phyloP scores from a whole-genome alignment of 2,888 invertebrate genomes.

The Cephonodes hylas region DNA sequence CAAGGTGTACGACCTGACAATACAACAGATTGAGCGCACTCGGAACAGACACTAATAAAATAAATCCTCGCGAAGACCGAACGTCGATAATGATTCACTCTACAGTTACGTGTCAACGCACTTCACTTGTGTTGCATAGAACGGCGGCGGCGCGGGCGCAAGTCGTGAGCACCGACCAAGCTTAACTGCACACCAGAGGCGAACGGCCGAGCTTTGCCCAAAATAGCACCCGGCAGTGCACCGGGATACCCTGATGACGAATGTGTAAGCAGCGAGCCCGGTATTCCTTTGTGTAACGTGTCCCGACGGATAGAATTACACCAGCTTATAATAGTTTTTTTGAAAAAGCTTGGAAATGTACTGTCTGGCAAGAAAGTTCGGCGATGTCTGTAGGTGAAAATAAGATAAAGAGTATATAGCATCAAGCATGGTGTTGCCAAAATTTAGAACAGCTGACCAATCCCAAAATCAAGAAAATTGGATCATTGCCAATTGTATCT shows the following conservation, averaged over 20 bases:
- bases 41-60: slow-evolving; percentile 65
- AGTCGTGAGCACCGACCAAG: slow-evolving; percentile 64
- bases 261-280: slow-evolving; percentile 47
- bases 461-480: slow-evolving; percentile 61
- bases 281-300: slow-evolving; percentile 55
- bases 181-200: slow-evolving; percentile 65
- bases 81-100: slow-evolving; percentile 71
- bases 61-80: slow-evolving; percentile 52
- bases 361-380: slow-evolving; percentile 38
- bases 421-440: slow-evolving; percentile 69
- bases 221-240: slow-evolving; percentile 79
- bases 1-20: slow-evolving; percentile 68
- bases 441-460: slow-evolving; percentile 51
- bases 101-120: slow-evolving; percentile 79
- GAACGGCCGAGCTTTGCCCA: slow-evolving; percentile 68
- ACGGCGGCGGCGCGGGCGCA: slow-evolving; percentile 53
- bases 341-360: slow-evolving; percentile 25
- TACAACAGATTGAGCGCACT: slow-evolving; percentile 58
- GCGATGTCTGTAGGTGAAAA: slow-evolving; percentile 67
- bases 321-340: slow-evolving; percentile 14
- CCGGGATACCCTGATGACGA: slow-evolving; percentile 70
- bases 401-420: slow-evolving; percentile 54
- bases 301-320: slow-evolving; percentile 37
- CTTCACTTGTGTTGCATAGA: slow-evolving; percentile 68
- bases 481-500: slow-evolving; percentile 52